These are phyloP conservation scores for Channallabes apus DNA, from an alignment of 2,797 vertebrate genomes.

Conservation along the genomic window DNA sequence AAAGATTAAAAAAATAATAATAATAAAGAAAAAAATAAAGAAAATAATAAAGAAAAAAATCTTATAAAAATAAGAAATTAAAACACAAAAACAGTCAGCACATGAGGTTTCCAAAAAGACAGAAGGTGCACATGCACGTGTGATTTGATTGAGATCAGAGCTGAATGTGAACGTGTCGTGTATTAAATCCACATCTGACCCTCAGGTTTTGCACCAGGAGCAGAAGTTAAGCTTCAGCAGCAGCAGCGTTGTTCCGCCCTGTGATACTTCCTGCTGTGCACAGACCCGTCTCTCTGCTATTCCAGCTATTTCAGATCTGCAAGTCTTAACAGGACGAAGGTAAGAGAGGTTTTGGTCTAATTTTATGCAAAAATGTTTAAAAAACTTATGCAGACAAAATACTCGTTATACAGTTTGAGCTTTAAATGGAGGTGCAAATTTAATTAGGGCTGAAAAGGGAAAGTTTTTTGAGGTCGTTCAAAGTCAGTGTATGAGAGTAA, in stretches of 20 bases:
- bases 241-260: conserved; percentile 21
- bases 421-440: neutral
- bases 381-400: neutral
- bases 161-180: neutral
- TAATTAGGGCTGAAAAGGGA: neutral
- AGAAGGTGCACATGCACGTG: neutral
- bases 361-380: neutral
- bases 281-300: conserved; percentile 9
- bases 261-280: conserved; percentile 30
- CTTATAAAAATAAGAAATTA: neutral
- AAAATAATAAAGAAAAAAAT: neutral
- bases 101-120: neutral
- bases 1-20: neutral
- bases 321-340: conserved; percentile 37
- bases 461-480: neutral
- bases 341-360: conserved; percentile 6
- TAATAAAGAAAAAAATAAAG: neutral
- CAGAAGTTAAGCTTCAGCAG: neutral
- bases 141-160: neutral
- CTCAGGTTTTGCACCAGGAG: conserved; percentile 14
- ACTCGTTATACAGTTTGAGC: neutral
- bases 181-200: neutral
- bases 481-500: too few relatives aligned
- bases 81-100: neutral
- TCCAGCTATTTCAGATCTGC: conserved; percentile 16